Evolutionary conservation across 2,113 vertebrate genomes (phyloP).

Genomic region (Spilogale gracilis): DNA sequence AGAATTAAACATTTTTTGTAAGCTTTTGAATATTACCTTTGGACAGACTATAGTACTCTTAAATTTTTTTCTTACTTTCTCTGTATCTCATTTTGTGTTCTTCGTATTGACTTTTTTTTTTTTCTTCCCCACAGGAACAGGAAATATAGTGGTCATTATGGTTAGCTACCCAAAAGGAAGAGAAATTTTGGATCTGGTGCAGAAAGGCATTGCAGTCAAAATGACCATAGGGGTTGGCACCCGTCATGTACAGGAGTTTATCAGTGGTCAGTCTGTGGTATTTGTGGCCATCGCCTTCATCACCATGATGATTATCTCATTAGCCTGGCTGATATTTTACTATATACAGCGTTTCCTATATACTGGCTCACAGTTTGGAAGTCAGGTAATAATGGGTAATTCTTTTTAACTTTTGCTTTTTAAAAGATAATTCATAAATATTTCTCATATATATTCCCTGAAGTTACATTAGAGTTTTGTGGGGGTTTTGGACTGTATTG

Average conservation of each 20-base stretch:
- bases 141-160: constrained; percentile 91
- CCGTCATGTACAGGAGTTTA: constrained; percentile 87
- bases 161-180: constrained; percentile 90
- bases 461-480: neutral
- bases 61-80: neutral
- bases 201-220: constrained; percentile 88
- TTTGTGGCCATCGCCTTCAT: constrained; percentile 92
- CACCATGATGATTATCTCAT: constrained; percentile 91
- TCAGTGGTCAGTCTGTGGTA: constrained; percentile 89
- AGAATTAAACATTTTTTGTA: neutral
- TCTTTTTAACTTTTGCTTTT: constrained; percentile 59
- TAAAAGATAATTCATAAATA: constrained; percentile 6
- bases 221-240: constrained; percentile 88
- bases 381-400: constrained; percentile 87
- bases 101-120: constrained; percentile 18
- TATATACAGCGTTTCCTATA: constrained; percentile 91
- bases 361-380: constrained; percentile 89
- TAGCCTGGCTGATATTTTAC: constrained; percentile 92
- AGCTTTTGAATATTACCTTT: neutral
- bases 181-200: constrained; percentile 89
- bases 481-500: neutral
- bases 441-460: neutral
- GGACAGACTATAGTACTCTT: neutral
- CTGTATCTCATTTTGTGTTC: neutral
- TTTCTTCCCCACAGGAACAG: constrained; percentile 85